Evolutionary conservation across 2,888 invertebrate species (phyloP).

Genomic region (Melipona bicolor): DNA sequence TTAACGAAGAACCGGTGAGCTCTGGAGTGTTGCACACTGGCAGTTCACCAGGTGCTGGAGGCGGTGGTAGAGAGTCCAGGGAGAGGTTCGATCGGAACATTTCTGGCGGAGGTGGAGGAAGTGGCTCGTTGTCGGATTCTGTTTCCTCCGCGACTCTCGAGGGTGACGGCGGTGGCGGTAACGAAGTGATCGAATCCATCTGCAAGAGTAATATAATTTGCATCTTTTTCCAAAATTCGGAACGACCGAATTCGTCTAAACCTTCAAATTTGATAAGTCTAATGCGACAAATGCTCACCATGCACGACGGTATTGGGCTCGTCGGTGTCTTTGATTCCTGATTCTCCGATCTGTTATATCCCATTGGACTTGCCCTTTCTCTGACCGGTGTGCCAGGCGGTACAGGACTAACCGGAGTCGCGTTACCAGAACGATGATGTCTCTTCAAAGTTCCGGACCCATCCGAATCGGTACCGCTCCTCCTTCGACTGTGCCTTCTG

Average conservation of each 20-base stretch:
- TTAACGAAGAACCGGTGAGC: constrained; percentile 89
- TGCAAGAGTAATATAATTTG: constrained; percentile 59
- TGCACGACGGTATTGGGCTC: constrained; percentile 81
- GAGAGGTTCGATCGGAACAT: constrained; percentile 92
- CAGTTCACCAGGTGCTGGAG: constrained; percentile 88
- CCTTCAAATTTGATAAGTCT: too few relatives aligned
- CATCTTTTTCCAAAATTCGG: too few relatives aligned
- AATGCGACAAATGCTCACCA: constrained; percentile 69
- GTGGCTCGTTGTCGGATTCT: constrained; percentile 86
- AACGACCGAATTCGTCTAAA: too few relatives aligned
- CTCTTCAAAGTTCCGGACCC: constrained; percentile 82
- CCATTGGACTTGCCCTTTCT: constrained; percentile 85
- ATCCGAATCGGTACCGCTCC: constrained; percentile 85
- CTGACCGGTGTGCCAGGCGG: constrained; percentile 85
- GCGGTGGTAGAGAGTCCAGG: constrained; percentile 92
- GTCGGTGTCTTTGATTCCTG: constrained; percentile 81
- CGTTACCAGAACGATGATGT: constrained; percentile 85
- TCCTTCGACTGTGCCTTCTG: constrained; percentile 86
- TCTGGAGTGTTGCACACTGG: constrained; percentile 85
- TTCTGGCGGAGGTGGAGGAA: constrained; percentile 90
- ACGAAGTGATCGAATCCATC: constrained; percentile 86
- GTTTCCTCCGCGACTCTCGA: constrained; percentile 85
- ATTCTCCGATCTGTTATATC: constrained; percentile 77
- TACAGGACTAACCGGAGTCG: constrained; percentile 84
- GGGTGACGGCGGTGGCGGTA: constrained; percentile 84